Evolutionary conservation across 2,888 invertebrate species (phyloP).

Genomic region (Stramonita haemastoma): DNA sequence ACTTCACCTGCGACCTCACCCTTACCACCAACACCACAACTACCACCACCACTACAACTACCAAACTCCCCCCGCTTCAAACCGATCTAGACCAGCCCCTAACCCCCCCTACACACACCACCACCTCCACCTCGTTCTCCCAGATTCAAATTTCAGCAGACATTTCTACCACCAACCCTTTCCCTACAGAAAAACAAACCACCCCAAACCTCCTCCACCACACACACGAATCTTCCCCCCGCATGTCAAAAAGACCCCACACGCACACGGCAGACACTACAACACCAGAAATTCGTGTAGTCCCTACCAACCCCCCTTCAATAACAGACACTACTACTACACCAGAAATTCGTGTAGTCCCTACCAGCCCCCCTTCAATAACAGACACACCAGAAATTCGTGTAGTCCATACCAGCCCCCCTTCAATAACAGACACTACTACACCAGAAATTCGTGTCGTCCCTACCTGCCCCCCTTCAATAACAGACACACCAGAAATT

Average conservation of each 20-base stretch:
- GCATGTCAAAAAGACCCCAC: too few species aligned
- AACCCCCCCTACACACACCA: too few species aligned
- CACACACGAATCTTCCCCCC: not conserved
- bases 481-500: not conserved
- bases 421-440: not conserved
- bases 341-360: not conserved
- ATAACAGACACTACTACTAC: not conserved
- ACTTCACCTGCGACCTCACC: not conserved
- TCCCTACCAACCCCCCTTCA: not conserved
- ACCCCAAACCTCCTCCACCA: not conserved
- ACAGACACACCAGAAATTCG: not conserved
- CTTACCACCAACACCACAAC: too few species aligned
- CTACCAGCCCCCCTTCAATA: not conserved
- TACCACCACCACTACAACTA: too few species aligned
- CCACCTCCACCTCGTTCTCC: too few species aligned
- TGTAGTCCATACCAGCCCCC: too few species aligned
- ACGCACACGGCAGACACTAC: too few species aligned
- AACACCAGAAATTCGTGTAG: not conserved
- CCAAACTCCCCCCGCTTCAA: too few species aligned
- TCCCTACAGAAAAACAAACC: not conserved
- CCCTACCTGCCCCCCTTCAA: not conserved
- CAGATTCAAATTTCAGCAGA: not conserved
- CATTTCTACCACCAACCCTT: not conserved
- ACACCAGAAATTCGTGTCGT: not conserved
- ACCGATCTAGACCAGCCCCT: too few species aligned